Percentiles rank a stretch among this genome's conserved stretches.
Evolutionary conservation across 2,113 vertebrate genomes (phyloP).

Genomic region (Dipodomys merriami): DNA sequence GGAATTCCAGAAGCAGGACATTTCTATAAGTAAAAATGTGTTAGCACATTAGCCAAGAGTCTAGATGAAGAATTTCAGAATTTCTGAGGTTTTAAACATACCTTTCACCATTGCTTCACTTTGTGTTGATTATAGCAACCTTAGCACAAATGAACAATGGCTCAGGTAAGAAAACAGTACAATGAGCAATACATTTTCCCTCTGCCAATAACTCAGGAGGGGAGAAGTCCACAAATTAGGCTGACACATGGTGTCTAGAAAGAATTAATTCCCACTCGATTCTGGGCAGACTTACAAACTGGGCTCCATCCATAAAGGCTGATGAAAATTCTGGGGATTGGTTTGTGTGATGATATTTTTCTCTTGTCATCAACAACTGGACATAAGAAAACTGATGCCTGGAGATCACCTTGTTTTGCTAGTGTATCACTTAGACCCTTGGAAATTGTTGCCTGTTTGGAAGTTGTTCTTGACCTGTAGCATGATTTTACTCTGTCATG

Average conservation of each 20-base stretch:
- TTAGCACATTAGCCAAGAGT: neutral
- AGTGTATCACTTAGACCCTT: neutral
- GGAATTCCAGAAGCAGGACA: slow-evolving; percentile 51
- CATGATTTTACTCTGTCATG: neutral
- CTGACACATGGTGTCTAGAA: slow-evolving; percentile 78
- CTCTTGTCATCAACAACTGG: neutral
- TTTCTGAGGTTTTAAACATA: neutral
- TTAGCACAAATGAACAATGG: neutral
- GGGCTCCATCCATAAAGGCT: slow-evolving; percentile 71
- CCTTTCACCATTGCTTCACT: neutral
- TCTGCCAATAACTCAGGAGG: slow-evolving; percentile 75
- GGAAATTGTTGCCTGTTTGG: slow-evolving; percentile 6
- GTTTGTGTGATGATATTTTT: slow-evolving; percentile 13
- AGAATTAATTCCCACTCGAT: slow-evolving; percentile 75
- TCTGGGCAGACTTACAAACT: slow-evolving; percentile 75
- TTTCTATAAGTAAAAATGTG: slow-evolving; percentile 33
- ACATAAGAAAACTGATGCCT: neutral
- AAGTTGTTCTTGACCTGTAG: slow-evolving; percentile 32
- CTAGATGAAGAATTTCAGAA: slow-evolving; percentile 30
- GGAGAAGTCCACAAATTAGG: slow-evolving; percentile 74
- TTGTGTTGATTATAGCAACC: neutral
- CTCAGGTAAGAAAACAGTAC: slow-evolving; percentile 59
- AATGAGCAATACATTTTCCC: neutral
- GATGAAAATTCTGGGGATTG: slow-evolving; percentile 52
- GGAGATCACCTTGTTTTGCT: slow-evolving; percentile 9